Base-by-base conservation (phyloP, 2,888 invertebrate species). In the Idaea biselata region DNA sequence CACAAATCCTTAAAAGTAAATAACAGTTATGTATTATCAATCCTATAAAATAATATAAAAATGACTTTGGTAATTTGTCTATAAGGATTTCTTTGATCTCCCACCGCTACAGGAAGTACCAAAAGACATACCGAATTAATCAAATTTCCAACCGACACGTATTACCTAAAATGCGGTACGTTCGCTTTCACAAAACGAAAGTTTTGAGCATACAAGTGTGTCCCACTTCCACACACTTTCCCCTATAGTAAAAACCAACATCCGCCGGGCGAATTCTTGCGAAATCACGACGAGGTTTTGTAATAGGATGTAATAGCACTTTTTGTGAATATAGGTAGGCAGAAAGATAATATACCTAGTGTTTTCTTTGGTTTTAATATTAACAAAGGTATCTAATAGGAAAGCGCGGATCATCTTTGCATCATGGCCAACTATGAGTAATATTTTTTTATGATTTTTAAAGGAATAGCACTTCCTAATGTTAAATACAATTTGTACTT, bases 211-310 rank as follows among this genome's bases (percentile, higher is more conserved):
- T 72, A 73, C 70, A 65, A 69, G 74, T 70, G 73, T 58, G 63
- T 18, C 70, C 73, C 69, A 79, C 73, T 75, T 76, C 53, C 55
- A 58, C 65, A 61, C 69, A 80, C 84, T 84, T 84, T 85, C 84
- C 82, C 86, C 80, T 84, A 58, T 68, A 67, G 60, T 56, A 18
- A 83, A 86, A 83, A 84, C 81, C 77, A 64, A 80, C 77, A 87
- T 88, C 87, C 89, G 88, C 81, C 71, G 82, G 69, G 66, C 71
- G 67, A 67, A 69, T 66, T 16, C 16, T 44, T 61, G 67, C 65
- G 67, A 67, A 67, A 67, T 60, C 61, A 5, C n/a, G 60, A 1
- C 18, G 60, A 44, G 11, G 62, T 67, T 65, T 63, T 59, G 67
- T 65, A 67, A 67, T 65, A 63, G 63, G 57, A 65, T 65, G 67